phyloP scores from a whole-genome alignment of 1,140 invertebrate genomes.

The Pogonognathellus flavescens region DNA sequence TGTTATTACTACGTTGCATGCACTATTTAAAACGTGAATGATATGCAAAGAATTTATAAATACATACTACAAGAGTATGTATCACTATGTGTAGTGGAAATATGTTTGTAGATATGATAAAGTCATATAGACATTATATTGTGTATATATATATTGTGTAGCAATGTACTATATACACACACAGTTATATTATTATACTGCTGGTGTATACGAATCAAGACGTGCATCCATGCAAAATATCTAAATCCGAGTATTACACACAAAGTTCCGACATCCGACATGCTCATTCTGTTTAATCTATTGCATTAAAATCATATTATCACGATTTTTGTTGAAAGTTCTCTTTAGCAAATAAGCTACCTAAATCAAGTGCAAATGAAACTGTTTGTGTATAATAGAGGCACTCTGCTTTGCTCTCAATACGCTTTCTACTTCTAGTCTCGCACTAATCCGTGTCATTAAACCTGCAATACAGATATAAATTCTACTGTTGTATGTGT shows the following conservation, averaged over 20 bases:
- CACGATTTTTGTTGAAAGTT: constrained; percentile 33
- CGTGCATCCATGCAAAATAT: constrained; percentile 27
- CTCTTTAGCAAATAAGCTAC: constrained; percentile 11
- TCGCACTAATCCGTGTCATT: constrained; percentile 32
- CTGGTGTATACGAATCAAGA: background rate
- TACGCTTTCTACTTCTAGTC: background rate
- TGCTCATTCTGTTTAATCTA: constrained; percentile 30
- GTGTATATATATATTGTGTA: too few relatives aligned
- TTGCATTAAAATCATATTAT: constrained; percentile 50
- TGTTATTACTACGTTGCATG: background rate
- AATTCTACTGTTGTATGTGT: background rate
- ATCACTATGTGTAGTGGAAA: too few relatives aligned
- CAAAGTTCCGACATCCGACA: constrained; percentile 41
- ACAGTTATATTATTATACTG: background rate
- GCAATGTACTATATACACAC: too few relatives aligned
- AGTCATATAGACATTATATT: too few relatives aligned
- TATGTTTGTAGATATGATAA: too few relatives aligned
- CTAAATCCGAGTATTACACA: constrained; percentile 46
- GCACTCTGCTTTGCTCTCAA: background rate
- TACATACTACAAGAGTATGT: too few relatives aligned
- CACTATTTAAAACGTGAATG: background rate
- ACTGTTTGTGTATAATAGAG: background rate
- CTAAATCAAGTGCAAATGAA: constrained; percentile 45
- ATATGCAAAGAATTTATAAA: too few relatives aligned
- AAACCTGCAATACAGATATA: constrained; percentile 1